A percentile compares a stretch with the other conserved stretches of the same genome.
phyloP scores from a whole-genome alignment of 2,888 invertebrate species.

The Mythimna albipuncta region DNA sequence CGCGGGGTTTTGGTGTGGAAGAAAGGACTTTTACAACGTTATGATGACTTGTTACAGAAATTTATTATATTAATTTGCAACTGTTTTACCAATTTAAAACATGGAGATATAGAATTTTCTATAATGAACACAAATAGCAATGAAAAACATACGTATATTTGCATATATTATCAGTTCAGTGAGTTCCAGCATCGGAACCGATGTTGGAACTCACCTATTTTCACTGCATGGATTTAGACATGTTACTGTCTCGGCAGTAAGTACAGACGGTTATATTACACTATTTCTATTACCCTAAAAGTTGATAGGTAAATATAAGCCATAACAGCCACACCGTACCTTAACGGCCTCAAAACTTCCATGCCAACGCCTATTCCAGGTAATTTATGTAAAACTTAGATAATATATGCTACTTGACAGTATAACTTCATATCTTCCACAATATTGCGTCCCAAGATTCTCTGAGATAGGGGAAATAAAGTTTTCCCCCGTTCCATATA shows the following conservation, averaged over 20 bases:
- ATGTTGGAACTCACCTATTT: too few relatives aligned
- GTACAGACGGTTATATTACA: neutral
- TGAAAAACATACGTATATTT: too few relatives aligned
- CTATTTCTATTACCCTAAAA: neutral
- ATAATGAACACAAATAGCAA: too few relatives aligned
- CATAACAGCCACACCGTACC: constrained; percentile 6
- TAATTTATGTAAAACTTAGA: constrained; percentile 62
- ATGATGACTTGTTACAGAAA: neutral
- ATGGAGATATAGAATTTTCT: too few relatives aligned
- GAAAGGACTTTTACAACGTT: neutral
- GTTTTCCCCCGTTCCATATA: constrained; percentile 65
- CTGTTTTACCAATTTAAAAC: too few relatives aligned
- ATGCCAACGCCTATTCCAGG: constrained; percentile 34
- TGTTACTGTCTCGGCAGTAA: too few relatives aligned
- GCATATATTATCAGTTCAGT: too few relatives aligned
- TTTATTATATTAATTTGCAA: neutral
- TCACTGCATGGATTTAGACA: too few relatives aligned
- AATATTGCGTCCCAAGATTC: constrained; percentile 62
- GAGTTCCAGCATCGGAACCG: too few relatives aligned
- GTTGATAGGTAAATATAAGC: neutral
- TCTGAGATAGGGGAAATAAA: constrained; percentile 68
- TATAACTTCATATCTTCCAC: constrained; percentile 63
- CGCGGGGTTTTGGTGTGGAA: neutral
- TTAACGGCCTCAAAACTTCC: constrained; percentile 33
- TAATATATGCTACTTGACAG: constrained; percentile 59